Evolutionary conservation across 2,797 vertebrate genomes (phyloP).

Genomic region (Anas acuta): DNA sequence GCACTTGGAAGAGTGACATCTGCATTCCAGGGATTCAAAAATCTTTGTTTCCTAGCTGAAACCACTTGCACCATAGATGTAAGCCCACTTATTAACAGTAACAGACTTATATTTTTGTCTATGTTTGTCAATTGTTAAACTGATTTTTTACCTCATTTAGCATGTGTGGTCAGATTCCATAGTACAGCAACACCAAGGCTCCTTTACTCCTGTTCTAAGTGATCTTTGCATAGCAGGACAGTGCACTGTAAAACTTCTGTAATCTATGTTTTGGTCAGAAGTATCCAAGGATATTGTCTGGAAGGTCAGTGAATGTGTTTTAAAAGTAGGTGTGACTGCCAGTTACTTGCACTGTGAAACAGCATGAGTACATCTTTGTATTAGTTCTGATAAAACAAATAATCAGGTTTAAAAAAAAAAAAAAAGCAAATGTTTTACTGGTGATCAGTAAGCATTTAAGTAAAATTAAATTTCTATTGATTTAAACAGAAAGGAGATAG

Average conservation of each 20-base stretch:
- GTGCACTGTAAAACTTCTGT: not conserved
- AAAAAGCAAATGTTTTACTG: not conserved
- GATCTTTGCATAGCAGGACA: not conserved
- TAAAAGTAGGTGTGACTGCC: not conserved
- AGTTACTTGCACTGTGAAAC: not conserved
- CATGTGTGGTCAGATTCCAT: not conserved
- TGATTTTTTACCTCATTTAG: not conserved
- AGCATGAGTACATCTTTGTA: not conserved
- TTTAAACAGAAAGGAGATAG: conserved; percentile 45
- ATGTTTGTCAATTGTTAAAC: not conserved
- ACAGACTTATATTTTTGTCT: not conserved
- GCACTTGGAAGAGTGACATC: not conserved
- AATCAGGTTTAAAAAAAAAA: not conserved
- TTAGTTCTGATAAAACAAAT: conserved; percentile 49
- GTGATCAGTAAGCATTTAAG: conserved; percentile 34
- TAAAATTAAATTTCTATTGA: conserved; percentile 64
- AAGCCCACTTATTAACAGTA: not conserved
- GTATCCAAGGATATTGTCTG: not conserved
- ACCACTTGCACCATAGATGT: not conserved
- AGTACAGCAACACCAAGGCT: not conserved
- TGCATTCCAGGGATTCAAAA: not conserved
- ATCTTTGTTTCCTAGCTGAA: not conserved
- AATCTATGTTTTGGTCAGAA: not conserved
- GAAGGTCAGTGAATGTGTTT: not conserved
- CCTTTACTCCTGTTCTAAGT: not conserved